These are phyloP conservation scores for Melanotaenia duboulayi DNA, from an alignment of 2,113 vertebrate genomes.

Conservation along the genomic window DNA sequence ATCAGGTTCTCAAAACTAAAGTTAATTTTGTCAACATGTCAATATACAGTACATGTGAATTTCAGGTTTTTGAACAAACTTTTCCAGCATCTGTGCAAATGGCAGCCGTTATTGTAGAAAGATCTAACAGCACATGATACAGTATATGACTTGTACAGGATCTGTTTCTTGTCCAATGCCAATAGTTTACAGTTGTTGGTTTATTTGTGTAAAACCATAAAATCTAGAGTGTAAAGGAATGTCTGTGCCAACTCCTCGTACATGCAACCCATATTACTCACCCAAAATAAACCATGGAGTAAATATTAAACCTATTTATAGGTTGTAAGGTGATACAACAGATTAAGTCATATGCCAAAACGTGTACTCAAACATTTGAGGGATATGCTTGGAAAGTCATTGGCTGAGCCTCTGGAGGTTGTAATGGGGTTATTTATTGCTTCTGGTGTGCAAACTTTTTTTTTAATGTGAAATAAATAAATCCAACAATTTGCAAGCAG, in stretches of 20 bases:
- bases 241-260: conserved; percentile 22
- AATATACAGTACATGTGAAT: too few relatives aligned
- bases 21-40: too few relatives aligned
- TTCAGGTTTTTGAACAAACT: too few relatives aligned
- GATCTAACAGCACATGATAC: too few relatives aligned
- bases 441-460: not conserved
- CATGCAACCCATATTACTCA: not conserved
- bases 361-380: not conserved
- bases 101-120: too few relatives aligned
- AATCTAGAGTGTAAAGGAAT: conserved; percentile 3
- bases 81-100: too few relatives aligned
- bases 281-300: not conserved
- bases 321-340: not conserved
- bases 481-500: conserved; percentile 10
- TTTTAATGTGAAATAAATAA: conserved; percentile 26
- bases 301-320: not conserved
- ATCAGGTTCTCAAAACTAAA: too few relatives aligned
- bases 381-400: not conserved
- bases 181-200: not conserved
- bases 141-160: too few relatives aligned
- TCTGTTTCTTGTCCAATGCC: conserved; percentile 1
- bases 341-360: not conserved
- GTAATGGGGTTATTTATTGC: conserved; percentile 33
- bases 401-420: not conserved
- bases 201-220: conserved; percentile 12